Percentiles rank a stretch among this genome's conserved stretches.
phyloP scores from a whole-genome alignment of 2,797 vertebrate species.

The Chaetodon trifasciatus region DNA sequence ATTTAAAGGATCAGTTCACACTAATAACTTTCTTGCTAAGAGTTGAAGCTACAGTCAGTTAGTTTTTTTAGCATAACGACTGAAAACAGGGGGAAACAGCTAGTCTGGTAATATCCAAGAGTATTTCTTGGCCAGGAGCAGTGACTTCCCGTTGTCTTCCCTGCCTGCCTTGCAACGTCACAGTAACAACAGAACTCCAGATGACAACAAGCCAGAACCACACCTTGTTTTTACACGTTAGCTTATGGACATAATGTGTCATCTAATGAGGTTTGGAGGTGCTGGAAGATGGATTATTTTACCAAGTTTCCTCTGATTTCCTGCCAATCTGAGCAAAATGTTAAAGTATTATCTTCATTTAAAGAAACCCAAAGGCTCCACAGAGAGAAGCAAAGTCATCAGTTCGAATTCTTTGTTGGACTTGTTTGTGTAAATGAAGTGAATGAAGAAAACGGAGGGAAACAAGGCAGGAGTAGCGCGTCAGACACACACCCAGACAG shows the following conservation, averaged over 20 bases:
- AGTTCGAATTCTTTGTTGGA: background rate
- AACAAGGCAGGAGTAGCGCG: background rate
- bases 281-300: background rate
- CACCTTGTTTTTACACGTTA: background rate
- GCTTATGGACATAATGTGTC: background rate
- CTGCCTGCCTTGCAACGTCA: background rate
- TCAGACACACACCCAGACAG: conserved; percentile 20
- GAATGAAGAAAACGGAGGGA: background rate
- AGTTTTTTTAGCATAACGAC: background rate
- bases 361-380: background rate
- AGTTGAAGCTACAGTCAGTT: background rate
- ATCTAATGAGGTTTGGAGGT: too few species aligned
- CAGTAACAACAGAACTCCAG: background rate
- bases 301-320: too few species aligned
- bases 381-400: background rate
- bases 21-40: too few species aligned
- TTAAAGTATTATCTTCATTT: background rate
- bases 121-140: conserved; percentile 5
- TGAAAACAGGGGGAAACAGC: background rate
- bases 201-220: background rate
- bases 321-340: background rate
- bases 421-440: background rate
- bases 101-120: background rate
- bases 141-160: background rate
- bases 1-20: too few species aligned